A percentile compares a stretch with the other conserved stretches of the same genome.
These are phyloP conservation scores for Heliconius congener DNA, from an alignment of 1,140 invertebrate species.

Conservation along the genomic window DNA sequence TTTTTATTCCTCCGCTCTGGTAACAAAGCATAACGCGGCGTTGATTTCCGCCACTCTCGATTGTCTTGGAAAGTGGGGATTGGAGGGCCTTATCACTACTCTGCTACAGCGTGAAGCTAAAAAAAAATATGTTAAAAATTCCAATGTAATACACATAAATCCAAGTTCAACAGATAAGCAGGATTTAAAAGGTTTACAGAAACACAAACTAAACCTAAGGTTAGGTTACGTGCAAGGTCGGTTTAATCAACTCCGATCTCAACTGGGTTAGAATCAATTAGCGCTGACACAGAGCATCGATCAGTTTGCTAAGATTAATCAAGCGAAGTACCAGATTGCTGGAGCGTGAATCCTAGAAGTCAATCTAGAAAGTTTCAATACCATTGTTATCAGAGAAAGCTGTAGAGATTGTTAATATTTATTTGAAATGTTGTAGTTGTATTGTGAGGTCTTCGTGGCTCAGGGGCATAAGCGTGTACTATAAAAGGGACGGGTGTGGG, in stretches of 20 bases:
- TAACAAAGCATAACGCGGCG: too few relatives aligned
- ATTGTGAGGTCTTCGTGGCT: too few relatives aligned
- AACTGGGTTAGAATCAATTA: constrained; percentile 32
- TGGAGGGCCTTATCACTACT: too few relatives aligned
- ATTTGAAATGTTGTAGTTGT: not conserved
- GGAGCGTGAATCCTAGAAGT: constrained; percentile 8
- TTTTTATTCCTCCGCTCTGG: too few relatives aligned
- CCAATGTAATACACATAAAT: not conserved
- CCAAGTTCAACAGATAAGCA: not conserved
- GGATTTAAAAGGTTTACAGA: constrained; percentile 11
- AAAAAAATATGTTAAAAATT: not conserved
- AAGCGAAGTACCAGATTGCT: not conserved
- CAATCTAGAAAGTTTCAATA: not conserved
- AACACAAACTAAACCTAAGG: constrained; percentile 35
- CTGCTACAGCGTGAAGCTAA: too few relatives aligned
- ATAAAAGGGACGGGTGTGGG: too few relatives aligned
- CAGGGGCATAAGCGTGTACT: too few relatives aligned
- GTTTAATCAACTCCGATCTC: constrained; percentile 31
- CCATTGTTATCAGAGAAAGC: not conserved
- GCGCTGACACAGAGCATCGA: constrained; percentile 24
- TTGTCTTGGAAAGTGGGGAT: too few relatives aligned
- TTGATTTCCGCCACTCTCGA: too few relatives aligned
- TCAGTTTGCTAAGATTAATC: constrained; percentile 9
- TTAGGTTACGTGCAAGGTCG: constrained; percentile 27
- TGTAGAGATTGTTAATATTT: not conserved